These are phyloP conservation scores for Parthenolecanium corni DNA, from an alignment of 2,888 invertebrate species.

Conservation along the genomic window DNA sequence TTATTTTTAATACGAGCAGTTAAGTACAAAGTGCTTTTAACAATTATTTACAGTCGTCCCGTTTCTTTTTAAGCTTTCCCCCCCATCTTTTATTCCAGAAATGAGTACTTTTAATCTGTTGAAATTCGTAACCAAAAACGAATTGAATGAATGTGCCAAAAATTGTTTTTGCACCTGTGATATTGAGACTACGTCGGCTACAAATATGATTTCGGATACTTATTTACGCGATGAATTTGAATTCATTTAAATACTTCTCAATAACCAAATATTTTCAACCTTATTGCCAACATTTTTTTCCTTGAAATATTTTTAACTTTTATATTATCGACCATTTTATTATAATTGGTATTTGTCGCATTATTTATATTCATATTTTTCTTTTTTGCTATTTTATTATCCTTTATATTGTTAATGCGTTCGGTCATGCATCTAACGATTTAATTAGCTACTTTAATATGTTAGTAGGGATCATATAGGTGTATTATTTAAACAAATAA, in stretches of 20 bases:
- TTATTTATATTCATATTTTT: conserved; percentile 23
- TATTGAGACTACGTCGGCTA: conserved; percentile 18
- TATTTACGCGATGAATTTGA: not conserved
- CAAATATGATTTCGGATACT: not conserved
- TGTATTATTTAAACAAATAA: conserved; percentile 21
- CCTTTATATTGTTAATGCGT: conserved; percentile 16
- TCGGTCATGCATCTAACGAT: conserved; percentile 23
- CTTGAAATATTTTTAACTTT: conserved; percentile 4
- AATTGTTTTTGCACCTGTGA: conserved; percentile 21
- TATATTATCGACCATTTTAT: conserved; percentile 28
- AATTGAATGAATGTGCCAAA: no score
- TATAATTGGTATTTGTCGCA: conserved; percentile 23
- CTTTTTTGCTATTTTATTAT: conserved; percentile 16
- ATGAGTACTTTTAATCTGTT: conserved; percentile 5
- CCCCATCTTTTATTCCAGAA: not conserved
- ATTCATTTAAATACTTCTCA: not conserved
- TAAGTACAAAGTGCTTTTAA: no score
- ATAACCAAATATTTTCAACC: no score
- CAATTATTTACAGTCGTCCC: not conserved
- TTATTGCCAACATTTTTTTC: not conserved
- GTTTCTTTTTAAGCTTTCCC: conserved; percentile 2
- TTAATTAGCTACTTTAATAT: conserved; percentile 17
- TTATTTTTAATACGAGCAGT: not conserved
- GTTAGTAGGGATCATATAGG: conserved; percentile 25
- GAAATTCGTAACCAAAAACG: no score